Conservation (phyloP, 2,797 vertebrate species). For the Odontamblyopus lacepedii region DNA sequence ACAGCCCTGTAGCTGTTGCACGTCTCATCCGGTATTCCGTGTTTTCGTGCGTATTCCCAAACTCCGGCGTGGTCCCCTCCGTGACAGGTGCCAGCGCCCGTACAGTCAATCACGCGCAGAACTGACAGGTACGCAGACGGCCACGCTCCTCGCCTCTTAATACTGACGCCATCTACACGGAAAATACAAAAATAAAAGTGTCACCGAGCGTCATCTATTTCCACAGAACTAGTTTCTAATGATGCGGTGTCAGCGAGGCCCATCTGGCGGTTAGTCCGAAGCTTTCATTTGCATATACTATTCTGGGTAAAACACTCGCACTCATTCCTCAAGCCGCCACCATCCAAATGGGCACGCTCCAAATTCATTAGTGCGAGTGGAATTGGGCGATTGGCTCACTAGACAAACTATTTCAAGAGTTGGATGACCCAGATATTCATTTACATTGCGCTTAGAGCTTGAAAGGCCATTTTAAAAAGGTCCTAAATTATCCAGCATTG, state of each 20-base stretch:
- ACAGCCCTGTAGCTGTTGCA: conserved; percentile 95
- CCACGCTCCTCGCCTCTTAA: conserved; percentile 85
- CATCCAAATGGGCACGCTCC: conserved; percentile 11
- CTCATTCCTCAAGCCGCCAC: background rate
- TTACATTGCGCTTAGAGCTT: background rate
- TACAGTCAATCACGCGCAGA: conserved; percentile 88
- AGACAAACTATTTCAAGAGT: conserved; percentile 9
- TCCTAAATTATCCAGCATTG: too few relatives aligned
- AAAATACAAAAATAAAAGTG: background rate
- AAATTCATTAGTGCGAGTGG: conserved; percentile 14
- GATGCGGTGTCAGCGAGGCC: conserved; percentile 15
- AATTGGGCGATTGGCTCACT: background rate
- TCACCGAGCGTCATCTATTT: conserved; percentile 8
- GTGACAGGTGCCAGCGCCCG: conserved; percentile 79
- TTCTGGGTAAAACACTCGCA: conserved; percentile 9
- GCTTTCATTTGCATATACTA: conserved; percentile 24
- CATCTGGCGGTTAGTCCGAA: conserved; percentile 29
- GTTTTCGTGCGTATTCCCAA: conserved; percentile 82
- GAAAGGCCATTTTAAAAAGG: background rate
- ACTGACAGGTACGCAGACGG: conserved; percentile 89
- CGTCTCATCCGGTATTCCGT: conserved; percentile 91
- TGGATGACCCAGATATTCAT: conserved; percentile 12
- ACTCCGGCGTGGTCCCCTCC: conserved; percentile 84
- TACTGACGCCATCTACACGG: conserved; percentile 87
- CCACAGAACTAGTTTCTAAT: conserved; percentile 11